Conservation (phyloP, 2,113 vertebrate species). For the Campylomormyrus numenius region DNA sequence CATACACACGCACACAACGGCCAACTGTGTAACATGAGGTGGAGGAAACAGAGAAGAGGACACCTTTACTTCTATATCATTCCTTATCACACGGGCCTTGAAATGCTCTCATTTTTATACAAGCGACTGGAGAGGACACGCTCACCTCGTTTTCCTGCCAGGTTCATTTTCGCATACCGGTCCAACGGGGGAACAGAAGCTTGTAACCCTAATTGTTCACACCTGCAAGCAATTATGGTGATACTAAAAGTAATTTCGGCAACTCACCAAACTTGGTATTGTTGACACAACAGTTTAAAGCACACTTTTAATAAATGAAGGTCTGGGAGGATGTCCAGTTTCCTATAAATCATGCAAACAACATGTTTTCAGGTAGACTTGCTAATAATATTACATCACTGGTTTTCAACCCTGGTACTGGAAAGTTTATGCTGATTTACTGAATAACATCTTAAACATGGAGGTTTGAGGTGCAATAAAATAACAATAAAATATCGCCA, state of each 20-base stretch:
- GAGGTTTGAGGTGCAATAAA: background rate
- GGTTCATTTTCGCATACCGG: background rate
- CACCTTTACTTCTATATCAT: background rate
- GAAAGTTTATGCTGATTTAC: background rate
- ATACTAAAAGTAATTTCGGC: constrained; percentile 2
- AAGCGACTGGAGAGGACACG: background rate
- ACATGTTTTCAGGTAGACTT: background rate
- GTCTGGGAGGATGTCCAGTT: background rate
- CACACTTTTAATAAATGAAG: background rate
- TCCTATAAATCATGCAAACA: background rate
- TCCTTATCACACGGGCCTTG: background rate
- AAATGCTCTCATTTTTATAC: background rate
- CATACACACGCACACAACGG: background rate
- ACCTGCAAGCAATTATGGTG: constrained; percentile 8
- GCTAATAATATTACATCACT: background rate
- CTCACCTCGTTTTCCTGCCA: constrained; percentile 10
- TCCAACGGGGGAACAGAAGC: background rate
- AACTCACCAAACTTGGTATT: constrained; percentile 2
- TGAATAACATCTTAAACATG: background rate
- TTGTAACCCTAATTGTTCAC: constrained; percentile 5
- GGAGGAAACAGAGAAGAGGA: background rate
- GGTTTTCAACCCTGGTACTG: background rate
- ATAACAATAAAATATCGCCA: background rate
- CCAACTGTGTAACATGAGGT: background rate
- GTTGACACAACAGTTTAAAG: constrained; percentile 11